Evolutionary conservation across 2,797 vertebrate genomes (phyloP), one percentile per base, ranked within the genome.

Genomic region (Danio kyathit): DNA sequence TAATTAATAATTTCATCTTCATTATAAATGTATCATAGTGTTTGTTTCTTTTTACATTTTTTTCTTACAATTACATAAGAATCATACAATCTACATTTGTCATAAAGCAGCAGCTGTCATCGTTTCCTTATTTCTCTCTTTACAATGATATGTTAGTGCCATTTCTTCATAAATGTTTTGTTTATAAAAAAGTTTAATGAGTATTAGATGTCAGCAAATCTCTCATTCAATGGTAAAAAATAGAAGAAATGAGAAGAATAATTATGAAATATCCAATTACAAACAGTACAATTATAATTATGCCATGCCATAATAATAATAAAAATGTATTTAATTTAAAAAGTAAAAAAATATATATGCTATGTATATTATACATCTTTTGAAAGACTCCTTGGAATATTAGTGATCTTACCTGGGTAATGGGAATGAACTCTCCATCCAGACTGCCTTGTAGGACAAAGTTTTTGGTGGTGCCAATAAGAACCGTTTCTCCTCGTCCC

Each of bases 381-480:
- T 29, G 3, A 29, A 29, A 29, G 29, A 29, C 29, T 29, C 29
- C 29, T 29, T 29, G 29, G 29, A 29, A 11, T 16, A 69, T 8
- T n/a, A 9, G 14, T 56, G 29, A 43, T 21, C 21, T 8, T 85
- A 99, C 98, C 96, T 99, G 98, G 76, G 97, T 99, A 73, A 99
- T 99, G 21, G 96, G 93, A 1, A 89, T 89, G 49, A 99, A 99
- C 16, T 96, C 95, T 79, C 97, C 97, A 0, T 96, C 93, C 70
- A 99, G 91, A 0, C 94, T 96, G 72, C 98, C 97, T 81, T 97
- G 96, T 7, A 99, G 90, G 60, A 99, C 95, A 1, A 95, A 97
- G 89, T 99, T 98, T 89, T 96, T 96, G 7, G 98, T 99, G 11
- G 97, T 99, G 77, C 98, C 98, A 63, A 99, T 97, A 82, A 99